Base-by-base conservation (phyloP, 2,888 invertebrate genomes). In the Agrochola lychnidis region DNA sequence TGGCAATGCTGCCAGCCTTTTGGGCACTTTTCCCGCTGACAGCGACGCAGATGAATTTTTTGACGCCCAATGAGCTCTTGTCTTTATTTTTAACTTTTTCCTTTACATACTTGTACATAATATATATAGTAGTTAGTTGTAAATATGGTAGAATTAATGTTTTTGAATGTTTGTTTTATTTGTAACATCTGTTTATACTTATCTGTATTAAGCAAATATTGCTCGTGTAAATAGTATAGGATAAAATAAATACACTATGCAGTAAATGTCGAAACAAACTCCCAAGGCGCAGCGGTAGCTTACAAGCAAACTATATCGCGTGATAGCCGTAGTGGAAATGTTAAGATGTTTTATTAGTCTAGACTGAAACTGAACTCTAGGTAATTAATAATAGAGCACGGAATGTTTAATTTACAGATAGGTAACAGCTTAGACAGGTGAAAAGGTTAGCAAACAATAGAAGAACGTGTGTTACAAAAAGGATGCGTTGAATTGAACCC, bases 261-360 rank as follows among this genome's bases (percentile, higher is more conserved):
- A 64, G 68, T 81, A n/a, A 80, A 66, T 45, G 75, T 68, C 71
- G 61, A 71, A 74, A 42, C 61, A 16, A 74, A 64, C 36, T 68
- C 64, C 68, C 30, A 69, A 75, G 68, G 36, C 5, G 53, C 56
- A 62, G 9, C 36, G 51, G 10, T 57, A 62, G 64, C 45, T 67
- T 59, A 62, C 16, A 72, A 85, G 57, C 53, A 51, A 82, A 72
- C 63, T 57, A 40, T 66, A 86, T 86, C 81, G 85, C 85, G 85
- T 85, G 85, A 73, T 72, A 67, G 22, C 19, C 10, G 30, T 59
- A 62, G 64, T 71, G 75, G 75, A 72, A 70, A 79, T 69, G 62
- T 71, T 56, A 48, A 64, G 70, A 53, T 76, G 53, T 40, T 85
- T 86, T 86, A 85, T 85, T 78, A 12, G 85, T 85, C 85, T 85